Conservation (phyloP, 2,797 vertebrate species). For the Urosaurus nigricauda region DNA sequence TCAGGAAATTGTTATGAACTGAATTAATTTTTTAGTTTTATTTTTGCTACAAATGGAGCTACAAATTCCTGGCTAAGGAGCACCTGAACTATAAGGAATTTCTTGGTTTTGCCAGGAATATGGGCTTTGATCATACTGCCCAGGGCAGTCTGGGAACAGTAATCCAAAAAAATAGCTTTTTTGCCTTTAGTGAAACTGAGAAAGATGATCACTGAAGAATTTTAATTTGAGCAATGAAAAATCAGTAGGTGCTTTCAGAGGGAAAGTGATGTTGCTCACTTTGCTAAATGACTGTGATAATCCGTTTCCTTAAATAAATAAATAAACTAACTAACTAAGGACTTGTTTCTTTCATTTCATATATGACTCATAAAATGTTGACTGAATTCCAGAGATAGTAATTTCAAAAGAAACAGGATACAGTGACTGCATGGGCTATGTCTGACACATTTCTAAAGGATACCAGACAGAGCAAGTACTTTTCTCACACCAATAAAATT, state of each 20-base stretch:
- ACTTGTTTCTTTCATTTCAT: background rate
- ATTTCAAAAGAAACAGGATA: constrained; percentile 23
- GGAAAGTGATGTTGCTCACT: background rate
- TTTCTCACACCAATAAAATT: constrained; percentile 26
- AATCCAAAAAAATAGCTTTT: background rate
- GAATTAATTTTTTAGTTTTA: too few relatives aligned
- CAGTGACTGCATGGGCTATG: background rate
- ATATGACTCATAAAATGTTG: background rate
- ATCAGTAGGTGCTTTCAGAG: background rate
- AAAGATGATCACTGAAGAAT: too few relatives aligned
- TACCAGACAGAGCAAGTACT: background rate
- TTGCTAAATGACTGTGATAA: background rate
- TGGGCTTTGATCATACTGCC: too few relatives aligned
- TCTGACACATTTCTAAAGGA: constrained; percentile 17
- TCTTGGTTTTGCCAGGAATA: too few relatives aligned
- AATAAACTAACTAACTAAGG: too few relatives aligned
- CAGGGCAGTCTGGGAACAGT: background rate
- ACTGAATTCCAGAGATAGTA: background rate
- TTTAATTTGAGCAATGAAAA: background rate
- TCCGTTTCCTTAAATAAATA: background rate
- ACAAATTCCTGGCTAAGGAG: too few relatives aligned
- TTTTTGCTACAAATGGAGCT: too few relatives aligned
- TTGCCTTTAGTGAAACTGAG: too few relatives aligned
- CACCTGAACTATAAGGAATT: too few relatives aligned
- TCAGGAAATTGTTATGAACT: too few relatives aligned